These are phyloP conservation scores for Tupiocoris notatus DNA, from an alignment of 2,888 invertebrate genomes.

Conservation along the genomic window DNA sequence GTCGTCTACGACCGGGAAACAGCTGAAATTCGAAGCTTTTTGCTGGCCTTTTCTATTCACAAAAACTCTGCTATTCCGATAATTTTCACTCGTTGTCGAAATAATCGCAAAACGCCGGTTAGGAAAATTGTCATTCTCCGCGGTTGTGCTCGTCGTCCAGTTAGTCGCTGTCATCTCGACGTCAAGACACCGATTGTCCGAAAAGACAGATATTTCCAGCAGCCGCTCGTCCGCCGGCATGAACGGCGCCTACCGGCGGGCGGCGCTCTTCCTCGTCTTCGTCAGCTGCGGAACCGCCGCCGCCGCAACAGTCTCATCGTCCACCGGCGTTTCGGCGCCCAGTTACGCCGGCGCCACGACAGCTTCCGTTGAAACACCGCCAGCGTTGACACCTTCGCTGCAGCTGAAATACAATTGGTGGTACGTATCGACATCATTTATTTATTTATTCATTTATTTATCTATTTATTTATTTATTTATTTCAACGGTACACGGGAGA, in stretches of 20 bases:
- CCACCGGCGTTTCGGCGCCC: background rate
- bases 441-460: too few relatives aligned
- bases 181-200: background rate
- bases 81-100: background rate
- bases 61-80: too few relatives aligned
- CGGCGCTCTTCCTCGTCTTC: background rate
- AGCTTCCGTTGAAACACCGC: background rate
- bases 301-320: background rate
- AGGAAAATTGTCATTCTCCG: background rate
- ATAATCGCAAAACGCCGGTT: background rate
- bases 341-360: background rate
- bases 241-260: background rate
- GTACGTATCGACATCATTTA: too few relatives aligned
- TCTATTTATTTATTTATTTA: too few relatives aligned
- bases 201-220: background rate
- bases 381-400: background rate
- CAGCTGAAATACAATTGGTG: background rate
- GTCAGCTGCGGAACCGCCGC: background rate
- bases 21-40: too few relatives aligned
- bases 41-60: too few relatives aligned
- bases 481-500: too few relatives aligned
- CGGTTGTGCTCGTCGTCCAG: background rate
- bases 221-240: background rate
- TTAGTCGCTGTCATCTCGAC: background rate
- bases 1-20: too few relatives aligned